These are phyloP conservation scores for Proisotoma minuta DNA, from an alignment of 2,888 invertebrate species.

Conservation along the genomic window DNA sequence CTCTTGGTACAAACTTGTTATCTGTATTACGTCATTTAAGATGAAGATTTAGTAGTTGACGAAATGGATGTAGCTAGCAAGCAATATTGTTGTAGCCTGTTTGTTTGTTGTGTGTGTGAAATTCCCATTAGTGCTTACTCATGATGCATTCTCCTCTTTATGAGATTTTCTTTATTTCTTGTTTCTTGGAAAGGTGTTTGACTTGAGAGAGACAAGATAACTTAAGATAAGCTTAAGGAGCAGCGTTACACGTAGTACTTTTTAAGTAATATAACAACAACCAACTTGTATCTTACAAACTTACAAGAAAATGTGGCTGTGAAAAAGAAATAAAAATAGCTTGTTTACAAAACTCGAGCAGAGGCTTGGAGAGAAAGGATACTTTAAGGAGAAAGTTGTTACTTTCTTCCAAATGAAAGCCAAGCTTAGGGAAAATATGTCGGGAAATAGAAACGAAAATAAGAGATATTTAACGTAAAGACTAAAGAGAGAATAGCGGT, in stretches of 20 bases:
- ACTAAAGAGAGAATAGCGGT: neutral
- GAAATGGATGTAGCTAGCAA: constrained; percentile 4
- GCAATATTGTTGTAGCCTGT: neutral
- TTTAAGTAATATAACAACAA: neutral
- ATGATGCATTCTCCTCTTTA: constrained; percentile 14
- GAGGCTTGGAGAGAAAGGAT: constrained; percentile 9
- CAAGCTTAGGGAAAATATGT: neutral
- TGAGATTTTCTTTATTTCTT: constrained; percentile 18
- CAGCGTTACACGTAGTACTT: neutral
- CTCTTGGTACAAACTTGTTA: constrained; percentile 11
- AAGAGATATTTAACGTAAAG: constrained; percentile 10
- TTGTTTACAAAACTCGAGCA: constrained; percentile 18
- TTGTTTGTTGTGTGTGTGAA: constrained; percentile 4
- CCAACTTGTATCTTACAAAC: neutral
- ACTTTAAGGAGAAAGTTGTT: too few species aligned
- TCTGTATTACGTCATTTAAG: constrained; percentile 17
- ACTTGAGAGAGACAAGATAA: constrained; percentile 1
- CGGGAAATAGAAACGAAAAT: too few species aligned
- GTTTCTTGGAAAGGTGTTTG: constrained; percentile 14
- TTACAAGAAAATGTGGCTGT: neutral
- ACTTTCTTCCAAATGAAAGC: neutral
- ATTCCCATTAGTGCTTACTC: constrained; percentile 16
- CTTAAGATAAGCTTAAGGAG: constrained; percentile 5
- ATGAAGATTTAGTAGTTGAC: constrained; percentile 16
- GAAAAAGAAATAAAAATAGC: constrained; percentile 13